These are phyloP conservation scores for Condylura cristata DNA, from an alignment of 2,113 vertebrate genomes.

Conservation along the genomic window DNA sequence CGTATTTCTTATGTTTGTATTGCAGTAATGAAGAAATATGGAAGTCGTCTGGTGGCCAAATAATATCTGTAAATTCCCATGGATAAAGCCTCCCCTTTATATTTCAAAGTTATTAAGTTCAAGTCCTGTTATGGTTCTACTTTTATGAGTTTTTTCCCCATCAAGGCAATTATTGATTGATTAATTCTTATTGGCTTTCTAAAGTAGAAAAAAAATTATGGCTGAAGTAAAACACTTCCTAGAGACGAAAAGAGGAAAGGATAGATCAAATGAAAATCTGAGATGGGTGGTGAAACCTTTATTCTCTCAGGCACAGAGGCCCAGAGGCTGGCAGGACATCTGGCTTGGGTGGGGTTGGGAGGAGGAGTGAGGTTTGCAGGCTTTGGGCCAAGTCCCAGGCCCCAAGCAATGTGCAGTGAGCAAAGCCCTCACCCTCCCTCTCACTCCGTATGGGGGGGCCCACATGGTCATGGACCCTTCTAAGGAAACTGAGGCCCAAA, in stretches of 20 bases:
- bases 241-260: not conserved
- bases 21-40: slow-evolving; percentile 84
- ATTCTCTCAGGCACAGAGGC: not conserved
- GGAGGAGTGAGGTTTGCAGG: not conserved
- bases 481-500: not conserved
- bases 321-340: not conserved
- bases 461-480: not conserved
- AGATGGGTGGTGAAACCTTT: not conserved
- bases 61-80: slow-evolving; percentile 83
- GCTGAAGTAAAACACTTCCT: slow-evolving; percentile 56
- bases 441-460: not conserved
- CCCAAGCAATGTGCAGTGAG: accelerated
- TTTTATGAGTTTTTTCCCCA: slow-evolving; percentile 80
- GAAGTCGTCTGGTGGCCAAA: slow-evolving; percentile 76
- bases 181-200: slow-evolving; percentile 81
- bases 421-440: not conserved
- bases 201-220: slow-evolving; percentile 76
- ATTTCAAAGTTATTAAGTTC: slow-evolving; percentile 83
- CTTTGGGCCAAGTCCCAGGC: not conserved
- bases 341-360: not conserved
- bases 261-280: not conserved
- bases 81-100: slow-evolving; percentile 80
- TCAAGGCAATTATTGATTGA: slow-evolving; percentile 82
- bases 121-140: slow-evolving; percentile 71
- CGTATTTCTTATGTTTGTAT: slow-evolving; percentile 80